Evolutionary conservation across 2,888 invertebrate species (phyloP).

Genomic region (Thecocarcelia acutangulata): DNA sequence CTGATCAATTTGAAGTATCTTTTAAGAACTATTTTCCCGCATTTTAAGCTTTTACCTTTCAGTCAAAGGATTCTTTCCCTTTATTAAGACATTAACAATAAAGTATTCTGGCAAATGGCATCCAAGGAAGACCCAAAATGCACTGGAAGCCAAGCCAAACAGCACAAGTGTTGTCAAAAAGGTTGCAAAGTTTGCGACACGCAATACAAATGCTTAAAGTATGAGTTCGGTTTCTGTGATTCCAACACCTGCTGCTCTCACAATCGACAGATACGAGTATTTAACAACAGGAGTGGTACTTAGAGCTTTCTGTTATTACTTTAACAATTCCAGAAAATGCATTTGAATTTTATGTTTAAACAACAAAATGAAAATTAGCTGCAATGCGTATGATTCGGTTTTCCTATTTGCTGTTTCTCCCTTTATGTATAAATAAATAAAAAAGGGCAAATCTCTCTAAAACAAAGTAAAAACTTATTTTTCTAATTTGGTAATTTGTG

Average conservation of each 20-base stretch:
- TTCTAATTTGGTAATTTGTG: slow-evolving; percentile 67
- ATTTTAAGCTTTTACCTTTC: not conserved
- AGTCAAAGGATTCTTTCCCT: slow-evolving; percentile 19
- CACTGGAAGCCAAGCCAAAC: slow-evolving; percentile 36
- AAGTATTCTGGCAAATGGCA: slow-evolving; percentile 42
- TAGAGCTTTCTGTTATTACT: slow-evolving; percentile 18
- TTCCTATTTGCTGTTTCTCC: slow-evolving; percentile 16
- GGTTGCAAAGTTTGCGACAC: slow-evolving; percentile 58
- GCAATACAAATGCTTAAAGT: slow-evolving; percentile 2
- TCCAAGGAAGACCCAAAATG: slow-evolving; percentile 26
- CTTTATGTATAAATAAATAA: slow-evolving; percentile 19
- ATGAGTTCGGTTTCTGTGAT: slow-evolving; percentile 73
- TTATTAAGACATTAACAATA: slow-evolving; percentile 31
- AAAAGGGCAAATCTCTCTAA: slow-evolving; percentile 16
- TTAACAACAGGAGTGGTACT: not conserved
- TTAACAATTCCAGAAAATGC: slow-evolving; percentile 60
- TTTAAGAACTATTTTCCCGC: no score
- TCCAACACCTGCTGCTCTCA: slow-evolving; percentile 75
- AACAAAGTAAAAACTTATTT: slow-evolving; percentile 29
- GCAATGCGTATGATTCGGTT: slow-evolving; percentile 44
- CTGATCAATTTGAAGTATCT: no score
- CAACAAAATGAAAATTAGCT: slow-evolving; percentile 58
- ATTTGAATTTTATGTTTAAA: slow-evolving; percentile 58
- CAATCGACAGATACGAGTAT: slow-evolving; percentile 15
- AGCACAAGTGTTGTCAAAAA: slow-evolving; percentile 55